Percentiles rank a stretch among this genome's conserved stretches.
These are phyloP conservation scores for Leptinotarsa peninsularis DNA, from an alignment of 2,888 invertebrate genomes.

Conservation along the genomic window DNA sequence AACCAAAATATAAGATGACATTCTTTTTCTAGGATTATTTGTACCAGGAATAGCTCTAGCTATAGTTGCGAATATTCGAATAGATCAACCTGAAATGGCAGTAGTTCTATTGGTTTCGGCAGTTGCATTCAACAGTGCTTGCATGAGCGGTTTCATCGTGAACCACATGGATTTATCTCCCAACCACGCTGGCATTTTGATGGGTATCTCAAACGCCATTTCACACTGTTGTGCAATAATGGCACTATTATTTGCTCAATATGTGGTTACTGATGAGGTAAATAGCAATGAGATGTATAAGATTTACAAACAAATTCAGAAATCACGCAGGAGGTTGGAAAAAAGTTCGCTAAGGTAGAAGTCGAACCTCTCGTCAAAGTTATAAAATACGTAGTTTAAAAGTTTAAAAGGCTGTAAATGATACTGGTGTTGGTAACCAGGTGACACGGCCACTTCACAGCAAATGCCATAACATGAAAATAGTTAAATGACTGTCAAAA, in stretches of 20 bases:
- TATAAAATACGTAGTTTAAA: too few species aligned
- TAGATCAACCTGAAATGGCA: constrained; percentile 9
- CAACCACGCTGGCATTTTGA: constrained; percentile 11
- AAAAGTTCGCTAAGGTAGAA: too few species aligned
- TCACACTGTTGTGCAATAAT: constrained; percentile 14
- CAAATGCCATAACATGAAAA: too few species aligned
- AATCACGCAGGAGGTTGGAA: too few species aligned
- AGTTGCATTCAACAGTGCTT: constrained; percentile 12
- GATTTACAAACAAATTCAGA: not conserved
- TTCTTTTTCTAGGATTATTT: constrained; percentile 2
- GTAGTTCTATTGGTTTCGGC: constrained; percentile 8
- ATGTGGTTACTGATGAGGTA: constrained; percentile 14
- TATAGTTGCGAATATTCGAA: constrained; percentile 8
- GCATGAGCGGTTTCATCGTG: constrained; percentile 15
- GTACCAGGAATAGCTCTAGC: constrained; percentile 14
- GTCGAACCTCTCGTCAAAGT: too few species aligned
- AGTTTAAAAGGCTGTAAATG: too few species aligned
- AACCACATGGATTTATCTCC: constrained; percentile 14
- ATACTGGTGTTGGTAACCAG: too few species aligned
- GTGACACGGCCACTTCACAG: too few species aligned
- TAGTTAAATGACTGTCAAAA: too few species aligned
- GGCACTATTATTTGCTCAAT: constrained; percentile 11
- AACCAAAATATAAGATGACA: not conserved
- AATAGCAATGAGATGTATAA: not conserved
- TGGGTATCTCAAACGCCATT: constrained; percentile 10